Evolutionary conservation across 53 echinoderm and acorn worm species (phyloP).

Genomic region (Hippasteria phrygiana): DNA sequence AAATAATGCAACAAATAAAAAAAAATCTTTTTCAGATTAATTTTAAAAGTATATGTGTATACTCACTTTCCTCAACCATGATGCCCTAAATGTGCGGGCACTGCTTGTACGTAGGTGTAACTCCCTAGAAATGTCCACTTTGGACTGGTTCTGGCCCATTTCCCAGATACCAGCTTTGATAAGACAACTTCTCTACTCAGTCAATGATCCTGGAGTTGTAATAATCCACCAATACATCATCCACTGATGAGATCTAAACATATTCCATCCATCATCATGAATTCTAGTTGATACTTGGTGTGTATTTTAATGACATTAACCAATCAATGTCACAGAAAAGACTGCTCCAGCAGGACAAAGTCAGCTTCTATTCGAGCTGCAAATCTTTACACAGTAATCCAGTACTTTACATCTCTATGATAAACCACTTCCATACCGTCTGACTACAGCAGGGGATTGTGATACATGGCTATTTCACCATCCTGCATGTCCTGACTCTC

Average conservation of each 20-base stretch:
- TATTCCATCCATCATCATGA: neutral
- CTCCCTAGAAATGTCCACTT: constrained; percentile 17
- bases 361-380: no score
- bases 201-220: neutral
- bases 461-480: no score
- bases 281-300: neutral
- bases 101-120: neutral
- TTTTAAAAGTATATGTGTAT: no score
- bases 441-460: no score
- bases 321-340: neutral
- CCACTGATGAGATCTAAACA: neutral
- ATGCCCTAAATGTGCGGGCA: constrained; percentile 14
- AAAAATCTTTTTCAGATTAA: no score
- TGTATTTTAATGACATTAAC: no score
- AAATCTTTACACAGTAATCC: no score
- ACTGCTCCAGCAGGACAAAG: no score
- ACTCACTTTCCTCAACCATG: constrained; percentile 59
- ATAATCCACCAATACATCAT: neutral
- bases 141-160: constrained; percentile 49
- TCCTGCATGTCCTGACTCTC: neutral
- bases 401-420: no score
- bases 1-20: no score
- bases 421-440: no score
- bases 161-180: no score
- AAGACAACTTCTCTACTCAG: neutral